Evolutionary conservation across 2,888 invertebrate genomes (phyloP).

Genomic region (Dichetophora obliterata): DNA sequence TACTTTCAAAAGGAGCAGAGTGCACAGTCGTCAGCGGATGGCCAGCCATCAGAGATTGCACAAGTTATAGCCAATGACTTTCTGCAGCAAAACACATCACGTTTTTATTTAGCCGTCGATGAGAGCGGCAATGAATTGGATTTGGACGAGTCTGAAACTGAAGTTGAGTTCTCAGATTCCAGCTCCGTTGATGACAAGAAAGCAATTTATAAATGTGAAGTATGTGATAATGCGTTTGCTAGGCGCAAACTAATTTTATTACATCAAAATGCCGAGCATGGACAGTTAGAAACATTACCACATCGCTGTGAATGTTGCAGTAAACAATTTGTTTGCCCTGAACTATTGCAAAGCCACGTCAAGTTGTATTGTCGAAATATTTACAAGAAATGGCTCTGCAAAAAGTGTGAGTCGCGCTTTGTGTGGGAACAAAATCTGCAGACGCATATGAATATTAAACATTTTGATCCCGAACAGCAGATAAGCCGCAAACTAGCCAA

Average conservation of each 20-base stretch:
- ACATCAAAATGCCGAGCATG: conserved; percentile 59
- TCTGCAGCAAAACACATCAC: conserved; percentile 52
- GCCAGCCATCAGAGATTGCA: conserved; percentile 47
- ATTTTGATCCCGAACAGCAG: conserved; percentile 58
- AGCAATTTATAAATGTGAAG: conserved; percentile 55
- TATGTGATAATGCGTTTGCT: conserved; percentile 55
- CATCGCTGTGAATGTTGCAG: conserved; percentile 71
- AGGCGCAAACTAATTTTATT: conserved; percentile 54
- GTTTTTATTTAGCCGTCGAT: conserved; percentile 63
- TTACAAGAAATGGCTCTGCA: conserved; percentile 56
- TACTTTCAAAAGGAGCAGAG: conserved; percentile 39
- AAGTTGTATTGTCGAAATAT: conserved; percentile 63
- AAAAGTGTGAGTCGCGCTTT: conserved; percentile 60
- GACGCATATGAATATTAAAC: conserved; percentile 54
- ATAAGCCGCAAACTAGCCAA: conserved; percentile 56
- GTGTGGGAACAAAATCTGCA: conserved; percentile 63
- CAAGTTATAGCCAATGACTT: conserved; percentile 54
- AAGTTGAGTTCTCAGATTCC: conserved; percentile 47
- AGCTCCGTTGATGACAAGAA: neutral
- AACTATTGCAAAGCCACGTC: conserved; percentile 72
- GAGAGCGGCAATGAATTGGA: conserved; percentile 62
- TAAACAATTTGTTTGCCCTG: conserved; percentile 71
- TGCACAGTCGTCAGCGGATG: conserved; percentile 31
- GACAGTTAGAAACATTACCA: conserved; percentile 65
- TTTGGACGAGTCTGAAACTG: conserved; percentile 65